Evolutionary conservation across 2,888 invertebrate genomes (phyloP).

Genomic region (Megamerina dolium): DNA sequence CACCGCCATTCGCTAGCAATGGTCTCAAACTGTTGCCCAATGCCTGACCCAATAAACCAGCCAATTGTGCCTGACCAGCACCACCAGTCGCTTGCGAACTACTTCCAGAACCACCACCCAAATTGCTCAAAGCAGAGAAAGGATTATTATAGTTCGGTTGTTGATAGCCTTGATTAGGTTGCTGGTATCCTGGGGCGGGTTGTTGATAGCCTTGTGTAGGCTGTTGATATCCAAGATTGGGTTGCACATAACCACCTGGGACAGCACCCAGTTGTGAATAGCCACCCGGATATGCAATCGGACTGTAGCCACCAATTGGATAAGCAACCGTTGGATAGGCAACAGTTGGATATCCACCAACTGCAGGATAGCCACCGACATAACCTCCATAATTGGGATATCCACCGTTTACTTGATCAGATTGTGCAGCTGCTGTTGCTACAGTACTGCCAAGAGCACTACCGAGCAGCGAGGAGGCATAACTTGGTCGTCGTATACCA

Average conservation of each 20-base stretch:
- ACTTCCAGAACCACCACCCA: constrained; percentile 13
- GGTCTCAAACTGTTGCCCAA: constrained; percentile 35
- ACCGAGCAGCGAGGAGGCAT: too few species aligned
- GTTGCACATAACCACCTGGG: neutral
- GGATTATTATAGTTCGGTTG: constrained; percentile 23
- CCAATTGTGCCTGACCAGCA: constrained; percentile 37
- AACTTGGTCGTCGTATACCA: too few species aligned
- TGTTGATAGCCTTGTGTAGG: neutral
- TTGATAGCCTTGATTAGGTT: constrained; percentile 28
- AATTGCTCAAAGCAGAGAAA: too few species aligned
- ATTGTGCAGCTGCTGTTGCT: neutral
- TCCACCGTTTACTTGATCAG: neutral
- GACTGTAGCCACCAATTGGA: constrained; percentile 1
- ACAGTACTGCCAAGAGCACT: constrained; percentile 7
- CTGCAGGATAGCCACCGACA: constrained; percentile 20
- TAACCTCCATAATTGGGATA: constrained; percentile 22
- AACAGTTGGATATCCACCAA: constrained; percentile 4
- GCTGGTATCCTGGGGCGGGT: neutral
- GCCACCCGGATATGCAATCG: neutral
- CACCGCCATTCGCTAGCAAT: constrained; percentile 27
- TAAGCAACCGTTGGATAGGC: neutral
- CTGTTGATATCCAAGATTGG: too few species aligned
- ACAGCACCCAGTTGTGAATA: neutral
- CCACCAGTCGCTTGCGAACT: constrained; percentile 25
- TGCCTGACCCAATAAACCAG: constrained; percentile 35